Evolutionary conservation across 1,140 invertebrate genomes (phyloP).

Genomic region (Vanessa atalanta): DNA sequence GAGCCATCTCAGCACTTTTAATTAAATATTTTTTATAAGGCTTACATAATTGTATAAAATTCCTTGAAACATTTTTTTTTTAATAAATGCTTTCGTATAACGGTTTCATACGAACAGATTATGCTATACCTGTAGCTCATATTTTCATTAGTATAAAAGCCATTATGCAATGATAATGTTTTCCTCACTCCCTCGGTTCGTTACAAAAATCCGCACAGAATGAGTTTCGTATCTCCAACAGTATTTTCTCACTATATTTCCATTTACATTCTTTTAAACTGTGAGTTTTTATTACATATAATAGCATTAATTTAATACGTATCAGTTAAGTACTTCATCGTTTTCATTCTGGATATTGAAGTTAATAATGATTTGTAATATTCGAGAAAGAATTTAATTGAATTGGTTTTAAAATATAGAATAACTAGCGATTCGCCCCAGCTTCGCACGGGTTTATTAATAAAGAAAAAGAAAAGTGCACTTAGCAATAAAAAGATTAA

Average conservation of each 20-base stretch:
- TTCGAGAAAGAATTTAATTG: too few relatives aligned
- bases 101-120: neutral
- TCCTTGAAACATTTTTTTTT: neutral
- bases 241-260: conserved; percentile 1
- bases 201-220: neutral
- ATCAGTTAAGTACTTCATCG: too few relatives aligned
- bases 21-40: too few relatives aligned
- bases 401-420: too few relatives aligned
- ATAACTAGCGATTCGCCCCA: too few relatives aligned
- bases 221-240: neutral
- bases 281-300: neutral
- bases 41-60: too few relatives aligned
- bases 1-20: too few relatives aligned
- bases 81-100: neutral
- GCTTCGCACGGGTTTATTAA: too few relatives aligned
- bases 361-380: too few relatives aligned
- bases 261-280: neutral
- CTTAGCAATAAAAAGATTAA: too few relatives aligned
- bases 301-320: neutral
- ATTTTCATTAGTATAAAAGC: neutral
- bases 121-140: neutral
- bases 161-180: neutral
- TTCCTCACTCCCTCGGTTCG: neutral
- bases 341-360: too few relatives aligned
- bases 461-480: too few relatives aligned